A percentile compares a stretch with the other conserved stretches of the same genome.
Conservation (phyloP, 2,113 vertebrate genomes). For the Illadopsis cleaveri region DNA sequence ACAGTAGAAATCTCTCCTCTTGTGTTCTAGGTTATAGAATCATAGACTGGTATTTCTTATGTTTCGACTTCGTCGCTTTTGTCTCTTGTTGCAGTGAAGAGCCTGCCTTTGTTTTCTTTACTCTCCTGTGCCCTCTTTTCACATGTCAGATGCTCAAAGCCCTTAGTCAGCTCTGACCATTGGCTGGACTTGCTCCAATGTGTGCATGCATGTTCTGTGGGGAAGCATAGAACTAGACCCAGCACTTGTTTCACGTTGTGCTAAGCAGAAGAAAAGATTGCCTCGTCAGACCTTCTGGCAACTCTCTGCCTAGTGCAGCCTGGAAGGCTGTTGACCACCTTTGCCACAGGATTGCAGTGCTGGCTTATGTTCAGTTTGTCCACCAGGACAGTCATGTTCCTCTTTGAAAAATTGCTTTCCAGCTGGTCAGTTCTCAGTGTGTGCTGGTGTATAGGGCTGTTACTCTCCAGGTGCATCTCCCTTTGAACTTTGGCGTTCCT, state of each 20-base stretch:
- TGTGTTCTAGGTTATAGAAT: not conserved
- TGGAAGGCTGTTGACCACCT: not conserved
- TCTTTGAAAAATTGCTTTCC: not conserved
- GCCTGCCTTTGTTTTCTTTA: not conserved
- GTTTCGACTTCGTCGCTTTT: not conserved
- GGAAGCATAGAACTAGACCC: not conserved
- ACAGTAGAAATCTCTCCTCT: not conserved
- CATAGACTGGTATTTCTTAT: not conserved
- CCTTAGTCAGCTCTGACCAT: not conserved
- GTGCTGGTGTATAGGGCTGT: not conserved
- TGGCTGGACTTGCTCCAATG: not conserved
- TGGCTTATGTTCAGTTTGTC: not conserved
- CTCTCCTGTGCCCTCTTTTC: not conserved
- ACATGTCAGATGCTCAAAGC: not conserved
- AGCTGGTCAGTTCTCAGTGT: not conserved
- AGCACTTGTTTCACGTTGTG: not conserved
- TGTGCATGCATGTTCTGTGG: not conserved
- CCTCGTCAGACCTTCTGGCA: not conserved
- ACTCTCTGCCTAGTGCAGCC: not conserved
- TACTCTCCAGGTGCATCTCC: not conserved
- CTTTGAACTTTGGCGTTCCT: not conserved
- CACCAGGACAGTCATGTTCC: not conserved
- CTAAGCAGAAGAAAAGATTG: not conserved
- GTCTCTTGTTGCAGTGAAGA: not conserved
- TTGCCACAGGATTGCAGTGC: not conserved